Evolutionary conservation across 2,888 invertebrate genomes (phyloP), one percentile per base, ranked within the genome.

Genomic region (Lepidocyrtinus sp.): DNA sequence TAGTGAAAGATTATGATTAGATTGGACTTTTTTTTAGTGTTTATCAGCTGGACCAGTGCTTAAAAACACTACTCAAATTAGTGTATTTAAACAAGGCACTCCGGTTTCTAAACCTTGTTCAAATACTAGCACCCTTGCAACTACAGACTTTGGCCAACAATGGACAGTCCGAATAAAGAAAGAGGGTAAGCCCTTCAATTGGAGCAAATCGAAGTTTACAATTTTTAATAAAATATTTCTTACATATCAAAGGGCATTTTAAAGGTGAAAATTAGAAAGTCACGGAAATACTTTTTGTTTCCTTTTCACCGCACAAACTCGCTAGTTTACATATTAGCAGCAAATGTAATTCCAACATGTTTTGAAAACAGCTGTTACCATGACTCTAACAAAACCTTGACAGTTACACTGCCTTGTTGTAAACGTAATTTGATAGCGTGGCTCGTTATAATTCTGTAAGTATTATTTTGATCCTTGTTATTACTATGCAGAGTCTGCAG

Each of bases 11-110:
- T 68, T 1, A 22, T 22, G 15, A 22, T 25, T n/a, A n/a, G 22
- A 25, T 24, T 21, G 9, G 12, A 59, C 36, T 1, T 26, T 21
- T 15, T 45, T 22, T 22, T 26, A 82, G 82, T 82, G 82, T 65
- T n/a, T 82, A 12, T 69, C 80, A 24, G 76, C 73, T 45, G 82
- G 82, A 70, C 63, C 50, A 36, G 36, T 75, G 0, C 19, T 36
- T 9, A 36, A n/a, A 15, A 50, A 63, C 27, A 27, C 9, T n/a
- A 63, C 12, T 7, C 55, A 25, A 64, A 50, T 7, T 25, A 27
- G 27, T 22, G 27, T 70, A 0, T 76, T 70, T n/a, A 76, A 76
- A 27, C 25, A 76, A 21, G 75, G 75, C n/a, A 45, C 26, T n/a
- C 17, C 27, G 19, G 2, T 64, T 15, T 27, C 75, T 26, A 76